A percentile compares a stretch with the other conserved stretches of the same genome.
Evolutionary conservation across 1,140 invertebrate species (phyloP).

Genomic region (Physella acuta): DNA sequence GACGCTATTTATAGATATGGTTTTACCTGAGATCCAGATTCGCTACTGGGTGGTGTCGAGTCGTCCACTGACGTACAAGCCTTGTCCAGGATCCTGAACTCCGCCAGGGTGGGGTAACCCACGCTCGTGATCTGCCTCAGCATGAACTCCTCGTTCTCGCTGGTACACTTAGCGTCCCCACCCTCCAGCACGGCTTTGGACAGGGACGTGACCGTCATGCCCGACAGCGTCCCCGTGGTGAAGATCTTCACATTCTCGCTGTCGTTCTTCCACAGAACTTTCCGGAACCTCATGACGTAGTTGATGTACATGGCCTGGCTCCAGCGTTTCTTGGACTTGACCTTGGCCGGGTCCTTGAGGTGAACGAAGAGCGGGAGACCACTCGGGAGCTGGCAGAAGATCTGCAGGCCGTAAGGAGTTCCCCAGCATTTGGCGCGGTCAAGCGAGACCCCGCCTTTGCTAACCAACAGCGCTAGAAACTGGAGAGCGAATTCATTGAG

Average conservation of each 20-base stretch:
- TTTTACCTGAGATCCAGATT: constrained; percentile 26
- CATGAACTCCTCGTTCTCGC: background rate
- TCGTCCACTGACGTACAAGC: constrained; percentile 24
- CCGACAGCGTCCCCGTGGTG: background rate
- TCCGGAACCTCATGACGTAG: constrained; percentile 42
- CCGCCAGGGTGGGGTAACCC: background rate
- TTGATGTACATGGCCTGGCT: constrained; percentile 51
- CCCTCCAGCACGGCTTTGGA: background rate
- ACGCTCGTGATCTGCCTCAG: constrained; percentile 6
- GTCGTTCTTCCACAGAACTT: constrained; percentile 28
- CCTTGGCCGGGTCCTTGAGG: constrained; percentile 43
- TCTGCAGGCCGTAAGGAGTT: constrained; percentile 47
- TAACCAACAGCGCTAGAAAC: constrained; percentile 36
- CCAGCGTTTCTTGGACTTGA: constrained; percentile 51
- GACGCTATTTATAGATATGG: no score
- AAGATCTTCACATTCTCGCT: constrained; percentile 3
- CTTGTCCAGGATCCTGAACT: background rate
- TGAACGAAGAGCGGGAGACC: constrained; percentile 45
- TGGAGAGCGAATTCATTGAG: constrained; percentile 48
- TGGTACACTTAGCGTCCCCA: background rate
- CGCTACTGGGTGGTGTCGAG: constrained; percentile 22
- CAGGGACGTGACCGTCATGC: background rate
- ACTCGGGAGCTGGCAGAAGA: constrained; percentile 32
- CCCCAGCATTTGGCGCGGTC: constrained; percentile 30
- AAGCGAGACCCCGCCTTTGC: constrained; percentile 32